Percentiles rank a stretch among this genome's conserved stretches.
Evolutionary conservation across 1,140 invertebrate genomes (phyloP).

Genomic region (Camponotus floridanus): DNA sequence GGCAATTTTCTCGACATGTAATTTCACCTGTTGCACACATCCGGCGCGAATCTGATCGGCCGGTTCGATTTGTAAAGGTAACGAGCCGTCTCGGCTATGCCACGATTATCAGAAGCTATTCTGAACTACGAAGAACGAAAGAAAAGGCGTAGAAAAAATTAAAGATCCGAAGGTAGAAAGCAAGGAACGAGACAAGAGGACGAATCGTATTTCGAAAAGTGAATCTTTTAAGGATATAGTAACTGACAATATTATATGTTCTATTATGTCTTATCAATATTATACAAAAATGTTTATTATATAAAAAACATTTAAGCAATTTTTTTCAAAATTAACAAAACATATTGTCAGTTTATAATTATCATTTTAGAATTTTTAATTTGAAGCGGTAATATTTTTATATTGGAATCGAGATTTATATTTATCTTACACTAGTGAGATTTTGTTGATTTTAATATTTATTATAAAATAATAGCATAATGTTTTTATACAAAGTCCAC

Average conservation of each 20-base stretch:
- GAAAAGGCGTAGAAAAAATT: slow-evolving; percentile 18
- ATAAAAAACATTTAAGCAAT: background rate
- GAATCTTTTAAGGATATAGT: background rate
- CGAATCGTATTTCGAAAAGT: slow-evolving; percentile 22
- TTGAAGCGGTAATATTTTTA: slow-evolving; percentile 1
- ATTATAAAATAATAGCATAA: slow-evolving; percentile 16
- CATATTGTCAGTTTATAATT: background rate
- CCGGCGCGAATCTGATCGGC: slow-evolving; percentile 77
- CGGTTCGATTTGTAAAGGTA: slow-evolving; percentile 75
- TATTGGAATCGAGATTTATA: background rate
- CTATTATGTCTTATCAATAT: background rate
- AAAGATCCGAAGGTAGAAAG: slow-evolving; percentile 10
- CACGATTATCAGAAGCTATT: slow-evolving; percentile 64
- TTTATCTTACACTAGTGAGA: background rate
- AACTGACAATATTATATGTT: background rate
- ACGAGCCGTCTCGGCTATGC: slow-evolving; percentile 61
- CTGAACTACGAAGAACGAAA: slow-evolving; percentile 10
- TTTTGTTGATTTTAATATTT: background rate
- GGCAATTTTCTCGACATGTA: slow-evolving; percentile 80
- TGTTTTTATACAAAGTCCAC: background rate
- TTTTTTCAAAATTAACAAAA: background rate
- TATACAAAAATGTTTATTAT: too few species aligned
- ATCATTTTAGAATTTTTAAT: background rate
- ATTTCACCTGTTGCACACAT: slow-evolving; percentile 81
- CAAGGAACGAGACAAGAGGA: slow-evolving; percentile 16